phyloP scores from a whole-genome alignment of 2,113 vertebrate species.

The Silurus asotus region DNA sequence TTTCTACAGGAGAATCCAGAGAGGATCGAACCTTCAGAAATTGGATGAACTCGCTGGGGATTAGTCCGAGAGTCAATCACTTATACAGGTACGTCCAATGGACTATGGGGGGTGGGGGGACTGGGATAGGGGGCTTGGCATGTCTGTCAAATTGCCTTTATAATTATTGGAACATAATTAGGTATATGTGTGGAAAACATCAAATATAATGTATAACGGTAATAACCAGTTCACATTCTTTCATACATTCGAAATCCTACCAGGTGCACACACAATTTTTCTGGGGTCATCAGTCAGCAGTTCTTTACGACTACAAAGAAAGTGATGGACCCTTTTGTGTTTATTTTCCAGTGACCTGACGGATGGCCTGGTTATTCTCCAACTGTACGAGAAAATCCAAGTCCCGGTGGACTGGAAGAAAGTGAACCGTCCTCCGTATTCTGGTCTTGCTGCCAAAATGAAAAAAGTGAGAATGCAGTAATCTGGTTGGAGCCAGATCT shows the following conservation, averaged over 20 bases:
- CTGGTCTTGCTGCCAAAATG: slow-evolving; percentile 87
- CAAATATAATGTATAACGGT: neutral
- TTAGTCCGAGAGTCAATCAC: slow-evolving; percentile 88
- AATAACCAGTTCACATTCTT: neutral
- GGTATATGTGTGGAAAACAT: neutral
- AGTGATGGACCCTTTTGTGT: neutral
- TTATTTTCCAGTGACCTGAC: slow-evolving; percentile 71
- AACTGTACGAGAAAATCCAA: slow-evolving; percentile 86
- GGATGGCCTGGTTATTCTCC: slow-evolving; percentile 84
- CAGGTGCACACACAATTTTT: neutral
- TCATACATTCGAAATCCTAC: neutral
- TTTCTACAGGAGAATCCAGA: slow-evolving; percentile 81
- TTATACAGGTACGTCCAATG: slow-evolving; percentile 82
- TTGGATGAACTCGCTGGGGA: slow-evolving; percentile 98
- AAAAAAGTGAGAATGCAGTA: slow-evolving; percentile 78
- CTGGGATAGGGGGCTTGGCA: neutral
- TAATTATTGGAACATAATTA: neutral
- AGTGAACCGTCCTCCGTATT: slow-evolving; percentile 88
- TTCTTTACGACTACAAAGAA: neutral
- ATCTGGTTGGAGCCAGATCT: neutral
- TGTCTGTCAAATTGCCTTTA: neutral
- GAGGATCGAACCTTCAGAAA: slow-evolving; percentile 95
- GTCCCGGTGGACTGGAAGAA: slow-evolving; percentile 85
- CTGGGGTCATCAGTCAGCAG: neutral
- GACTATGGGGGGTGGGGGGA: too few relatives aligned